Evolutionary conservation across 1,140 invertebrate genomes (phyloP).

Genomic region (Cepaea nemoralis): DNA sequence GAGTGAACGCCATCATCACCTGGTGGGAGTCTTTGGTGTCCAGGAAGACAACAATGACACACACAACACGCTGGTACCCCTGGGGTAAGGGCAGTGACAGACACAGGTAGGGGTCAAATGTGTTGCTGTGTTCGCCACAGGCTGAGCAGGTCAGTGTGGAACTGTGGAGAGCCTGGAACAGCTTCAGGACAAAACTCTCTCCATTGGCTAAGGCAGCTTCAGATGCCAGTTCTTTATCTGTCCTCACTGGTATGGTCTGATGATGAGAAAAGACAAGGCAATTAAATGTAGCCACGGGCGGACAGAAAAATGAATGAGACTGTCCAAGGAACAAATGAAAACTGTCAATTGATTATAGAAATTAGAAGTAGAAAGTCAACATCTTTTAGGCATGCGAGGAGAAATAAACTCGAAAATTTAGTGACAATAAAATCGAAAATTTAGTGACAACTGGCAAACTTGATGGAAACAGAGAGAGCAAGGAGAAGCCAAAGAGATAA

Average conservation of each 20-base stretch:
- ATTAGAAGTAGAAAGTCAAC: no score
- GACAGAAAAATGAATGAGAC: no score
- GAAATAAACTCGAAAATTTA: no score
- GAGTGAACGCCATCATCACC: conserved; percentile 69
- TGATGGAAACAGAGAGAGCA: no score
- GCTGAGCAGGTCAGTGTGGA: conserved; percentile 93
- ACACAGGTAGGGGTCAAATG: conserved; percentile 97
- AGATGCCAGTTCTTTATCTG: conserved; percentile 74
- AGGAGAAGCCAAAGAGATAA: no score
- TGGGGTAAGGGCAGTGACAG: conserved; percentile 94
- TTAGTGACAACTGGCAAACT: no score
- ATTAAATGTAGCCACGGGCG: neutral
- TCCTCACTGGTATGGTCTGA: conserved; percentile 1
- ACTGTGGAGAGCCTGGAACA: conserved; percentile 84
- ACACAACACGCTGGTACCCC: conserved; percentile 73
- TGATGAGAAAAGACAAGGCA: neutral
- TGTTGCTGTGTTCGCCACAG: conserved; percentile 92
- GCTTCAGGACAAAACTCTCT: conserved; percentile 93
- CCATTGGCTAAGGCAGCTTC: conserved; percentile 94
- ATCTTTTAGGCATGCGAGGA: no score
- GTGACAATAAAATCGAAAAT: no score
- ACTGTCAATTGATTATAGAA: no score
- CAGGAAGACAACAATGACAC: conserved; percentile 88
- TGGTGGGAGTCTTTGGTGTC: conserved; percentile 86
- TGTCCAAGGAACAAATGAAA: no score